Percentiles rank a stretch among this genome's conserved stretches.
Conservation (phyloP, 1,140 invertebrate species). For the Callitettix versicolor region DNA sequence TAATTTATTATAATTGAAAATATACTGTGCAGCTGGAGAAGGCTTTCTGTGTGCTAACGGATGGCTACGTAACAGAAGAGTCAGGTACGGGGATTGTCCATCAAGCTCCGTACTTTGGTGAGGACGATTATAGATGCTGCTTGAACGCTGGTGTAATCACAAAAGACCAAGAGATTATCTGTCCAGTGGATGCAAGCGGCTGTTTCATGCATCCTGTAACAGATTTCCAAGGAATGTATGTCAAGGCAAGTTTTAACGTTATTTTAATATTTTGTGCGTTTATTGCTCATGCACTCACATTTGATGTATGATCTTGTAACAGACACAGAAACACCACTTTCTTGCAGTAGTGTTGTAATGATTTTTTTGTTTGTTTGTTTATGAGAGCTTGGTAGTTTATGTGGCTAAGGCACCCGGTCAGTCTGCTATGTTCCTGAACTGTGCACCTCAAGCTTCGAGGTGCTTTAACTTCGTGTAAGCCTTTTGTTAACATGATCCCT, state of each 20-base stretch:
- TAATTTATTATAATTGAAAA: no score
- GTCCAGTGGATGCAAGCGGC: slow-evolving; percentile 89
- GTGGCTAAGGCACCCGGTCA: neutral
- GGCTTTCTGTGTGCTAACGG: slow-evolving; percentile 69
- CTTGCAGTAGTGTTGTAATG: neutral
- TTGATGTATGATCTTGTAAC: no score
- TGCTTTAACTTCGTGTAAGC: neutral
- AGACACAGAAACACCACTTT: neutral
- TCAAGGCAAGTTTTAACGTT: slow-evolving; percentile 79
- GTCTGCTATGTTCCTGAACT: no score
- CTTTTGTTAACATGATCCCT: no score
- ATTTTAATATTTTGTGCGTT: neutral
- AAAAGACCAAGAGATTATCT: slow-evolving; percentile 76
- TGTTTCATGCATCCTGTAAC: slow-evolving; percentile 73
- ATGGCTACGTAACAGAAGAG: slow-evolving; percentile 91
- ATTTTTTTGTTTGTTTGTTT: neutral
- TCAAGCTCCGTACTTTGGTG: slow-evolving; percentile 98
- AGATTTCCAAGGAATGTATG: slow-evolving; percentile 84
- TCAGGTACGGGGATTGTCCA: slow-evolving; percentile 98
- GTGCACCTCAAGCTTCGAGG: neutral
- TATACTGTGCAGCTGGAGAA: neutral
- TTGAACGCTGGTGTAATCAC: slow-evolving; percentile 71
- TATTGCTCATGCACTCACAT: no score
- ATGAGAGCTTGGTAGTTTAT: neutral
- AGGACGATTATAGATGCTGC: slow-evolving; percentile 89